Evolutionary conservation across 1,140 invertebrate species (phyloP).

Genomic region (Eumaeus atala): DNA sequence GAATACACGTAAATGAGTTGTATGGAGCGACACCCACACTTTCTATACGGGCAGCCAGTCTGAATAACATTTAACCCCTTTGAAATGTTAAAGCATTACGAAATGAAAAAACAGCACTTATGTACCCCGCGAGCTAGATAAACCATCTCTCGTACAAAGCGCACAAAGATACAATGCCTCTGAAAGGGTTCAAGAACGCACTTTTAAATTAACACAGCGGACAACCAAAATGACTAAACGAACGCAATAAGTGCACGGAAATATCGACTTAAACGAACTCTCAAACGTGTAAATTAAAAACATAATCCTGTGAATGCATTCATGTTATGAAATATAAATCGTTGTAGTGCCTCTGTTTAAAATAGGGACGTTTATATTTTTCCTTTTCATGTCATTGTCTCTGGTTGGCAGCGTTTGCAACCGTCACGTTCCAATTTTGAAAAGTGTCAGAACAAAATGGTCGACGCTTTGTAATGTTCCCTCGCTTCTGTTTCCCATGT

Average conservation of each 20-base stretch:
- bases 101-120: slow-evolving; percentile 74
- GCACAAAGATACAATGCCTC: slow-evolving; percentile 73
- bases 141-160: slow-evolving; percentile 72
- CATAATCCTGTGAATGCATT: slow-evolving; percentile 34
- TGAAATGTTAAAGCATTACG: slow-evolving; percentile 74
- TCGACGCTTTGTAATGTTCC: slow-evolving; percentile 60
- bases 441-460: slow-evolving; percentile 74
- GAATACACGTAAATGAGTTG: slow-evolving; percentile 34
- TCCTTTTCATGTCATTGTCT: slow-evolving; percentile 74
- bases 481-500: slow-evolving; percentile 50
- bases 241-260: slow-evolving; percentile 25
- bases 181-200: slow-evolving; percentile 74
- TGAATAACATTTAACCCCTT: slow-evolving; percentile 74
- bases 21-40: slow-evolving; percentile 63
- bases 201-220: slow-evolving; percentile 68
- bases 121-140: slow-evolving; percentile 71
- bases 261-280: slow-evolving; percentile 30
- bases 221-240: slow-evolving; percentile 41
- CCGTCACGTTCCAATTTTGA: slow-evolving; percentile 74
- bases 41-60: slow-evolving; percentile 62
- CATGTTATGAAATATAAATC: slow-evolving; percentile 54
- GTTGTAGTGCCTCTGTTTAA: slow-evolving; percentile 55
- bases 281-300: slow-evolving; percentile 23
- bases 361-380: slow-evolving; percentile 72
- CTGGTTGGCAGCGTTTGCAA: slow-evolving; percentile 66